phyloP scores from a whole-genome alignment of 2,888 invertebrate species.

The Eurytoma californica region DNA sequence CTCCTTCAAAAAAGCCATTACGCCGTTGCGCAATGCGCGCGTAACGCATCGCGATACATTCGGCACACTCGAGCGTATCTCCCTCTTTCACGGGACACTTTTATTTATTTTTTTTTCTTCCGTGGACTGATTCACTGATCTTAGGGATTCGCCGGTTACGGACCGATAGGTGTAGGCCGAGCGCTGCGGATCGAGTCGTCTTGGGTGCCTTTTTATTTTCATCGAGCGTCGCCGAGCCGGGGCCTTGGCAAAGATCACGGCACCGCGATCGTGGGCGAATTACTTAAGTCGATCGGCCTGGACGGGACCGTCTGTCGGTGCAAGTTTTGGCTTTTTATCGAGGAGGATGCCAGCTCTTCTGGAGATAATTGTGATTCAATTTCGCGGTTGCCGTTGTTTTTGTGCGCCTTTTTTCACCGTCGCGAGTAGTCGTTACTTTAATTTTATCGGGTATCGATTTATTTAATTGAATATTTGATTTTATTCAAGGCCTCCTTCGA shows the following conservation, averaged over 20 bases:
- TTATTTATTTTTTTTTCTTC: too few relatives aligned
- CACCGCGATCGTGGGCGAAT: neutral
- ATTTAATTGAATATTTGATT: too few relatives aligned
- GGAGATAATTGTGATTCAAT: too few relatives aligned
- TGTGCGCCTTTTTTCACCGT: too few relatives aligned
- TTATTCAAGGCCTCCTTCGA: too few relatives aligned
- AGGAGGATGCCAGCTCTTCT: too few relatives aligned
- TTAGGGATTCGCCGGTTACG: conserved; percentile 6
- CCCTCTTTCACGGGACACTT: neutral
- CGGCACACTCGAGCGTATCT: neutral
- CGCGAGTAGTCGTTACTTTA: too few relatives aligned
- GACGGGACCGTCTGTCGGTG: too few relatives aligned
- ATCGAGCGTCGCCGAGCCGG: neutral
- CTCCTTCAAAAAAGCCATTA: neutral
- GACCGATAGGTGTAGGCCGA: neutral
- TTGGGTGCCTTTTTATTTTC: conserved; percentile 10
- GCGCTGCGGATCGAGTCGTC: neutral
- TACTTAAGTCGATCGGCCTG: conserved; percentile 17
- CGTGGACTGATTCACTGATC: too few relatives aligned
- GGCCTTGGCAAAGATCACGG: conserved; percentile 28
- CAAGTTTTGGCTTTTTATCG: too few relatives aligned
- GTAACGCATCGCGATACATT: neutral
- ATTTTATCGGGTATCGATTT: too few relatives aligned
- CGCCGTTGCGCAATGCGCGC: conserved; percentile 14
- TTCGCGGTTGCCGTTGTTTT: too few relatives aligned